Evolutionary conservation across 2,797 vertebrate genomes (phyloP).

Genomic region (Myioborus miniatus): DNA sequence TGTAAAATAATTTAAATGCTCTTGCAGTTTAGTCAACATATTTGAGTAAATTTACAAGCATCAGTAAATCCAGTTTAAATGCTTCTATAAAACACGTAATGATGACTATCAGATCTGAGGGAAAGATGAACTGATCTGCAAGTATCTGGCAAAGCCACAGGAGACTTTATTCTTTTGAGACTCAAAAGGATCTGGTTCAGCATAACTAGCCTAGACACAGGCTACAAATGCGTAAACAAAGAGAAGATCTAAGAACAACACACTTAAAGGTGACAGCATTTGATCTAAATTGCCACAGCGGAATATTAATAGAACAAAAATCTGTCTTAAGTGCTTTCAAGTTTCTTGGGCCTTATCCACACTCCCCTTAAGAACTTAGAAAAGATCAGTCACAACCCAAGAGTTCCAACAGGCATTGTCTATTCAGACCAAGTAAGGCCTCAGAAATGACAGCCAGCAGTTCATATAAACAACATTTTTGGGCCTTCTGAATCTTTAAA

Average conservation of each 20-base stretch:
- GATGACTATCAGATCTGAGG: background rate
- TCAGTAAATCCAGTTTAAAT: background rate
- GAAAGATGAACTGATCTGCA: background rate
- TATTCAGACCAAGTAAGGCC: background rate
- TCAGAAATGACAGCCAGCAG: background rate
- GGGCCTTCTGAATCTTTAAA: background rate
- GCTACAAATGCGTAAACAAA: background rate
- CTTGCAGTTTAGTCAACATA: background rate
- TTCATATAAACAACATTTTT: background rate
- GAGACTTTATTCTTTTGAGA: background rate
- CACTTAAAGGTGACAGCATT: background rate
- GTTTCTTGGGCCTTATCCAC: background rate
- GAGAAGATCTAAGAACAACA: slow-evolving; percentile 4
- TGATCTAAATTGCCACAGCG: background rate
- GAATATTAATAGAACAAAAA: background rate
- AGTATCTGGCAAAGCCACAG: background rate
- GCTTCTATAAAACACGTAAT: background rate
- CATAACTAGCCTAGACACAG: background rate
- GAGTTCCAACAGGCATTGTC: background rate
- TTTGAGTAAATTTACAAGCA: background rate
- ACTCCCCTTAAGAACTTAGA: background rate
- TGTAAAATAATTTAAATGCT: background rate
- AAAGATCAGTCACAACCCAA: background rate
- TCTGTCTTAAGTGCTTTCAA: background rate
- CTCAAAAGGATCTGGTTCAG: background rate